phyloP scores from a whole-genome alignment of 1,140 invertebrate genomes.

The Wasmannia auropunctata region DNA sequence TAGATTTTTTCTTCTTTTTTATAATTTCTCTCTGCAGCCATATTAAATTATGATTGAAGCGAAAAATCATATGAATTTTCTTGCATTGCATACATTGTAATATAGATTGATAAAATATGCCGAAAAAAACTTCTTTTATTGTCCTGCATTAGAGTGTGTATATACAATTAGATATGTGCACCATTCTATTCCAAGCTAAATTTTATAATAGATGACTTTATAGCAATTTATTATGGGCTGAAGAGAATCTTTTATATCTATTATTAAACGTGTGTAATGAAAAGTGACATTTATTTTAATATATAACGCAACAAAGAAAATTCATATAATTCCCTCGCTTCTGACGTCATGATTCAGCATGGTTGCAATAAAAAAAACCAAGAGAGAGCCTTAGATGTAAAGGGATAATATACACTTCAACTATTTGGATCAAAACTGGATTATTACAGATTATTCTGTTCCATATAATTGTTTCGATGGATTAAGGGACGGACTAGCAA shows the following conservation, averaged over 20 bases:
- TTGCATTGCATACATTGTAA: not conserved
- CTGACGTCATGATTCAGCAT: not conserved
- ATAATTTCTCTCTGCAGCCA: not conserved
- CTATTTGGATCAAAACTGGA: slow-evolving; percentile 40
- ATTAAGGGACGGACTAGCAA: slow-evolving; percentile 69
- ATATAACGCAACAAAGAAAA: not conserved
- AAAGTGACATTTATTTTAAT: not conserved
- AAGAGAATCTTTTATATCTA: not conserved
- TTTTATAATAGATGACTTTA: not conserved
- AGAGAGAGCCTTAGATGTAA: not conserved
- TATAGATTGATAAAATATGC: not conserved
- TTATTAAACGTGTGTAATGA: too few relatives aligned
- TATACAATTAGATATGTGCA: not conserved
- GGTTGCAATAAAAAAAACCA: not conserved
- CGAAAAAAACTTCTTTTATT: not conserved
- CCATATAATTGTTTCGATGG: slow-evolving; percentile 38
- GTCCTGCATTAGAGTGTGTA: not conserved
- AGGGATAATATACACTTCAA: slow-evolving; percentile 25
- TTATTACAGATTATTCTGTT: slow-evolving; percentile 1
- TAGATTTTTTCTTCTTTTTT: slow-evolving; percentile 4
- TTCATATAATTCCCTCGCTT: not conserved
- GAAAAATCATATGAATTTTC: not conserved
- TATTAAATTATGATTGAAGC: not conserved
- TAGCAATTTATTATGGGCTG: not conserved
- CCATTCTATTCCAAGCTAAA: not conserved